Evolutionary conservation across 2,888 invertebrate species (phyloP), one percentile per base, ranked within the genome.

Genomic region (Thyatira batis): DNA sequence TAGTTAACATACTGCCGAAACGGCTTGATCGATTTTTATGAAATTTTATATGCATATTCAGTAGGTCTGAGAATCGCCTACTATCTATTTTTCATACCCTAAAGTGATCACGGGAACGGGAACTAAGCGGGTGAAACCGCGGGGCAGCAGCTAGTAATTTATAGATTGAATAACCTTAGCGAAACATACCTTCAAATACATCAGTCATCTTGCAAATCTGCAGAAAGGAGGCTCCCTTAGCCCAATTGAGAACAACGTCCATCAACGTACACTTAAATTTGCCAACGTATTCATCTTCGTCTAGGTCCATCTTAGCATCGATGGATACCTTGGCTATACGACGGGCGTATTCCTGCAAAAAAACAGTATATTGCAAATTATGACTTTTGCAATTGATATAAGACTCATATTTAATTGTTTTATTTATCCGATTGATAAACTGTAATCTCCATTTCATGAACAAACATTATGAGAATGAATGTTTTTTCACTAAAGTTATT

Each of bases 211-310:
- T 96, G 91, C 98, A 98, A 55, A 99, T 95, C 80, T 98, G 95
- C 61, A 96, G 92, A 87, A 99, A 99, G 23, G 95, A 93, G 20
- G 97, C 95, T 8, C 99, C 99, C 76, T 97, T 97, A 73, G 98
- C 96, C 99, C 99, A 99, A 1, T 97, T 94, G 72, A 96, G 95
- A 28, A 99, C 98, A 0, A 99, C 97, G 83, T 99, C 99, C 99
- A 99, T 99, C 52, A 99, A 93, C 77, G 95, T 97, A 3, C 98
- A 98, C 78, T 97, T 97, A 83, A 99, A 99, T 77, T 95, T 95
- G 64, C 97, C 95, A 5, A 99, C 97, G 84, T 99, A 99, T 0
- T 91, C 87, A 63, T 98, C 98, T 80, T 98, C 98, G 67, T 98
- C 97, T 11, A 99, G 78, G 10, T 97, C 96, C 66, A 99, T 93